A percentile compares a stretch with the other conserved stretches of the same genome.
These are phyloP conservation scores for Cephalopachus bancanus DNA, from an alignment of 2,797 vertebrate species.

Conservation along the genomic window DNA sequence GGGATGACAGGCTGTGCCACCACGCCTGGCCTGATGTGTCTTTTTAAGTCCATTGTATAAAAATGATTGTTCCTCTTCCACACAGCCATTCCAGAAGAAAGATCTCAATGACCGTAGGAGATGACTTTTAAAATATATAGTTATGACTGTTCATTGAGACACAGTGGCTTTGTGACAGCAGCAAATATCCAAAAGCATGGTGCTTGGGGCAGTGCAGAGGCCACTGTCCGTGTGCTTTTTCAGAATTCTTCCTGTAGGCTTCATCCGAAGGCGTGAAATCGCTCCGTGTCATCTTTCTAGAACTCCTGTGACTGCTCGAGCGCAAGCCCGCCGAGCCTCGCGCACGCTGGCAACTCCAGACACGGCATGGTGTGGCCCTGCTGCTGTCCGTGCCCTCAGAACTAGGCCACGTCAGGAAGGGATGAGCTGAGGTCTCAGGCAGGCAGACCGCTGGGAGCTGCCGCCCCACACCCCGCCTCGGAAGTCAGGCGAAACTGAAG, in stretches of 20 bases:
- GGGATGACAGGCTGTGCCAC: no score
- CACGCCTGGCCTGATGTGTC: neutral
- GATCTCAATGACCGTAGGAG: no score
- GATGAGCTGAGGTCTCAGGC: neutral
- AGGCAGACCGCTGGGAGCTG: neutral
- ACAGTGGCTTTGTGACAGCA: neutral
- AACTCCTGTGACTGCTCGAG: neutral
- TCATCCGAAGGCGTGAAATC: neutral
- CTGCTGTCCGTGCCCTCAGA: neutral
- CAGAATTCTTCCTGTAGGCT: neutral
- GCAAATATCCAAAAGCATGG: neutral
- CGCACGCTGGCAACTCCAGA: neutral
- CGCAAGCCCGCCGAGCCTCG: neutral
- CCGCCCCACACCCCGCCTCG: neutral
- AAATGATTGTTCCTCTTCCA: neutral
- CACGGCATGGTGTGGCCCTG: neutral
- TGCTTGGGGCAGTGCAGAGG: neutral
- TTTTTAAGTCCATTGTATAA: neutral
- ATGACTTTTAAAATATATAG: neutral
- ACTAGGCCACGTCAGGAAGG: neutral
- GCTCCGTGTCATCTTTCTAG: neutral
- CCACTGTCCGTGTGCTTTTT: neutral
- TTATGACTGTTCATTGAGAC: neutral
- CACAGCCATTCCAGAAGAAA: neutral
- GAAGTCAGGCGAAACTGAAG: neutral